Evolutionary conservation across 2,797 vertebrate species (phyloP).

Genomic region (Triplophysa yarkandensis): DNA sequence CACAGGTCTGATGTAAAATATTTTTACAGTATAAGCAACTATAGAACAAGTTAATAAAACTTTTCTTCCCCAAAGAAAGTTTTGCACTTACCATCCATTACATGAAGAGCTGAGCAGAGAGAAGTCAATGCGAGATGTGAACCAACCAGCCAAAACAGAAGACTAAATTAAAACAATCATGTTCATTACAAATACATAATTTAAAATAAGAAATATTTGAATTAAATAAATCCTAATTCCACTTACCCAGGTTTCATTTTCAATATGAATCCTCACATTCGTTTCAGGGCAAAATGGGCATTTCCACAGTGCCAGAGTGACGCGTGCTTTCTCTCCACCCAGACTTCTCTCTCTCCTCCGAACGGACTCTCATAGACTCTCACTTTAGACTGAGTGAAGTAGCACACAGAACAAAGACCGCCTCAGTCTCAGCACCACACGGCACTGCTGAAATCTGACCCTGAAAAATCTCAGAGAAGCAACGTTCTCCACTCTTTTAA

Average conservation of each 20-base stretch:
- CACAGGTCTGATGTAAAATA: neutral
- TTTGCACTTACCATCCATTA: conserved; percentile 68
- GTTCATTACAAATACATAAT: conserved; percentile 2
- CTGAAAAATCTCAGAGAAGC: conserved; percentile 55
- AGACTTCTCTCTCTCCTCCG: conserved; percentile 43
- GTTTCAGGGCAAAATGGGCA: conserved; percentile 54
- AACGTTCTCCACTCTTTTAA: conserved; percentile 48
- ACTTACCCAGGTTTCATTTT: conserved; percentile 72
- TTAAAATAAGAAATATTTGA: neutral
- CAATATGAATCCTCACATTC: conserved; percentile 30
- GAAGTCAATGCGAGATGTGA: conserved; percentile 64
- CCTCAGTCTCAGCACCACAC: conserved; percentile 66
- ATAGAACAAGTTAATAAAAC: neutral
- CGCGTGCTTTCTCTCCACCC: conserved; percentile 23
- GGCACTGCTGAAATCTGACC: conserved; percentile 74
- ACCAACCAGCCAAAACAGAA: conserved; percentile 66
- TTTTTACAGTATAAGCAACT: neutral
- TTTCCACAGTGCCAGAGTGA: conserved; percentile 22
- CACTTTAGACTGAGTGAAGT: conserved; percentile 38
- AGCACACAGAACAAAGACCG: conserved; percentile 58
- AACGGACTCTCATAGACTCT: conserved; percentile 64
- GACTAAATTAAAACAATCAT: conserved; percentile 43
- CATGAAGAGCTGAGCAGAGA: conserved; percentile 61
- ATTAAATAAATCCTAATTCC: neutral
- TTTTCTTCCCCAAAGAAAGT: neutral